Evolutionary conservation across 1,140 invertebrate species (phyloP), one percentile per base, ranked within the genome.

Genomic region (Penaeus japonicus): DNA sequence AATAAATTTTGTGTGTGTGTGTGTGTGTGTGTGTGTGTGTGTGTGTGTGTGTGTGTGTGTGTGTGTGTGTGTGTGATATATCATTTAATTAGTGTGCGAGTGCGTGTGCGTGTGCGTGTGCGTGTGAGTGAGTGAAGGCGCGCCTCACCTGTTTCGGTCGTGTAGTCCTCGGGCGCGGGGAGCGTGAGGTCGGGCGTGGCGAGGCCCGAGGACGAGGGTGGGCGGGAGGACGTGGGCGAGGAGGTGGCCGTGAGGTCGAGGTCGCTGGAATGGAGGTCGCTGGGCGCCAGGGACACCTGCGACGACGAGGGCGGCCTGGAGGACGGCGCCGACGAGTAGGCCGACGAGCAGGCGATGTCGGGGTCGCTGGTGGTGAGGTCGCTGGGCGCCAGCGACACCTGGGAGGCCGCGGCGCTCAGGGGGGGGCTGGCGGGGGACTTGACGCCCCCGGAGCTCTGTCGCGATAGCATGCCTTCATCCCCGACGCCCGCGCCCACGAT

Each of bases 321-420:
- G 20, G 85, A 81, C 32, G 85, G 57, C 1, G 85, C 85, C 1
- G 89, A 90, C 3, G 79, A 84, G 57, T 75, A 85, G 24, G 85
- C 85, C 0, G 89, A 90, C 0, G 89, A 87, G 24, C 47, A 53
- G 47, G 86, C 85, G 17, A 90, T 57, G 59, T 87, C 85, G 7
- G 89, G 77, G 53, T 90, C 89, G 30, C 89, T 87, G 80, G 82
- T 84, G 62, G 85, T 87, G 20, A 87, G 85, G 73, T 90, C 89
- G 82, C 89, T 90, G 27, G 73, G 85, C 7, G 75, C 80, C 59
- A 90, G 53, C 5, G 85, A 87, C 22, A 90, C 89, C 78, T 90
- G 89, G 4, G 89, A 90, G 55, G 65, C 82, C 15, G 89, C 89
- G 39, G 89, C 81, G 54, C 89, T 90, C 24, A 90, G 77, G n/a